phyloP scores from a whole-genome alignment of 1,140 invertebrate species.

The Diorhabda sublineata region DNA sequence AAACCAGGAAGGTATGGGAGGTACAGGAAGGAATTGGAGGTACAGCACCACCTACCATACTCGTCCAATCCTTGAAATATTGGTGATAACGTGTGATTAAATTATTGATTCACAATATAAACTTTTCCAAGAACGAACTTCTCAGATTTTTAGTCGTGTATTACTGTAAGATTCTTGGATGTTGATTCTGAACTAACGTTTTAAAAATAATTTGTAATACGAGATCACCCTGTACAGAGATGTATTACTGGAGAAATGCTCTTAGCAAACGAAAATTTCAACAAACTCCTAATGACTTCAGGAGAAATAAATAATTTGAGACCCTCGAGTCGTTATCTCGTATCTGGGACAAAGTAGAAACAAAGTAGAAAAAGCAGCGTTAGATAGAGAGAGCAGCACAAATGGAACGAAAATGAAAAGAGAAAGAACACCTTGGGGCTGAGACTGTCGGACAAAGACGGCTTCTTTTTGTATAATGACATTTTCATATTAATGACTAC shows the following conservation, averaged over 20 bases:
- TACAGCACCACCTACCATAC: no score
- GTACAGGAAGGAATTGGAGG: no score
- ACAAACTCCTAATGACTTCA: slow-evolving; percentile 13
- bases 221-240: background rate
- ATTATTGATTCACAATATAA: no score
- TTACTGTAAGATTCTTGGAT: no score
- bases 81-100: no score
- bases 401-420: slow-evolving; percentile 11
- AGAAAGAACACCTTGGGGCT: slow-evolving; percentile 12
- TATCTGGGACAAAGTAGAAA: slow-evolving; percentile 14
- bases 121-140: no score
- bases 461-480: slow-evolving; percentile 29
- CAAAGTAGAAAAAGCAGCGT: slow-evolving; percentile 13
- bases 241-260: background rate
- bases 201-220: background rate
- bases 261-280: slow-evolving; percentile 5
- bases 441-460: slow-evolving; percentile 18
- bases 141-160: no score
- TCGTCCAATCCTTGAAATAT: no score
- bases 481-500: slow-evolving; percentile 30
- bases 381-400: background rate
- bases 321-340: slow-evolving; percentile 15
- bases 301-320: slow-evolving; percentile 12
- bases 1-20: no score
- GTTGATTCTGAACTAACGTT: no score